Evolutionary conservation across 2,113 vertebrate species (phyloP).

Genomic region (Siniperca chuatsi): DNA sequence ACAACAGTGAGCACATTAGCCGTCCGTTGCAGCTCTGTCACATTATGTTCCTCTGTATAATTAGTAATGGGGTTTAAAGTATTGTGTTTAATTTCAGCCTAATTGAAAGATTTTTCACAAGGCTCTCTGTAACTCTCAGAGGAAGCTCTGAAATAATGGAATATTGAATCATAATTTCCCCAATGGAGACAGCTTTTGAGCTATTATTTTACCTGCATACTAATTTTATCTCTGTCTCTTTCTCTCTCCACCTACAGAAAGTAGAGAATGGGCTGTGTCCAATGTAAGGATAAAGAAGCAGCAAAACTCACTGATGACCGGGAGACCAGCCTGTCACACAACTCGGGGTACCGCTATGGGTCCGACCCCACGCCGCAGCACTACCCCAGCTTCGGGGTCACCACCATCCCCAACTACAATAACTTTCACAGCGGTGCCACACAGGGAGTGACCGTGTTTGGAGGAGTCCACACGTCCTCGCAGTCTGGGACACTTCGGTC

Average conservation of each 20-base stretch:
- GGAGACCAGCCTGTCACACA: conserved; percentile 95
- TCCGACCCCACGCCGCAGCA: conserved; percentile 98
- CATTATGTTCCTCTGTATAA: conserved; percentile 48
- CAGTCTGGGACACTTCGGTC: conserved; percentile 96
- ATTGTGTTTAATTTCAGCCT: conserved; percentile 70
- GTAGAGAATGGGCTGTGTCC: conserved; percentile 99
- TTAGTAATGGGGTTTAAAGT: conserved; percentile 54
- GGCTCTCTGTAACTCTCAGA: conserved; percentile 55
- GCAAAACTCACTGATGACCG: conserved; percentile 98
- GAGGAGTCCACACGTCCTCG: conserved; percentile 96
- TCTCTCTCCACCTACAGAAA: conserved; percentile 83
- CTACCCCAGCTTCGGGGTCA: conserved; percentile 96
- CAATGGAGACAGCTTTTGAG: conserved; percentile 57
- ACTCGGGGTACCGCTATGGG: conserved; percentile 97
- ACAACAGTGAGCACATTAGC: conserved; percentile 10
- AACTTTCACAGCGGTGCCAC: conserved; percentile 94
- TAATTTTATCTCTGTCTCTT: conserved; percentile 49
- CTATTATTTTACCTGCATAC: conserved; percentile 48
- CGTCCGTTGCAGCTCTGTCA: conserved; percentile 16
- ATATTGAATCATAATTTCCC: conserved; percentile 71
- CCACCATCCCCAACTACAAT: conserved; percentile 99
- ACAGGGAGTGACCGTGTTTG: conserved; percentile 96
- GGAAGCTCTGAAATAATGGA: conserved; percentile 75
- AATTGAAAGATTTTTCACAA: conserved; percentile 66
- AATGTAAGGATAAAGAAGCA: conserved; percentile 99